Percentiles rank a stretch among this genome's conserved stretches.
Evolutionary conservation across 2,113 vertebrate species (phyloP).

Genomic region (Chionomys nivalis): DNA sequence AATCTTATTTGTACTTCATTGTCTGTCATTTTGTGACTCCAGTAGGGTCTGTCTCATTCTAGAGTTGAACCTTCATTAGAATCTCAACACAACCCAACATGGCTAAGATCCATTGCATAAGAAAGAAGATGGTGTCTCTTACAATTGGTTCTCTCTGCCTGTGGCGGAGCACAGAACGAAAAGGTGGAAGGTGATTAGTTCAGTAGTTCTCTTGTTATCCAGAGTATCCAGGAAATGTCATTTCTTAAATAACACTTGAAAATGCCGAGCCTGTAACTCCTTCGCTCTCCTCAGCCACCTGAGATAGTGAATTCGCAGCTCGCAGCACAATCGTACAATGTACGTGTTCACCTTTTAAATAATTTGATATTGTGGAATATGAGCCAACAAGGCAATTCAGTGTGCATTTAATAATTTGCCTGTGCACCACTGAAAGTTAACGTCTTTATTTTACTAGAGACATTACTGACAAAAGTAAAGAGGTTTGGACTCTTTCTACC

Average conservation of each 20-base stretch:
- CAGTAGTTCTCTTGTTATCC: not conserved
- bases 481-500: constrained; percentile 41
- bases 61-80: not conserved
- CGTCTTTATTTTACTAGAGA: constrained; percentile 1
- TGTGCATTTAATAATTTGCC: constrained; percentile 17
- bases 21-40: not conserved
- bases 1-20: not conserved
- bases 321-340: not conserved
- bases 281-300: not conserved
- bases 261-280: not conserved
- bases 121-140: not conserved
- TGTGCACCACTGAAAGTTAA: not conserved
- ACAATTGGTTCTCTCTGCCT: not conserved
- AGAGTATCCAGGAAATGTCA: not conserved
- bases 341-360: constrained; percentile 1
- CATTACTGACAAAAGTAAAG: constrained; percentile 34
- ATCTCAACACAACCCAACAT: not conserved
- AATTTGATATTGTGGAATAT: constrained; percentile 38
- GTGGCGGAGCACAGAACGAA: not conserved
- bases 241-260: not conserved
- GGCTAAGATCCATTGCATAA: not conserved
- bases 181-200: constrained; percentile 24
- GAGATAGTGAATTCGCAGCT: not conserved
- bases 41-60: not conserved
- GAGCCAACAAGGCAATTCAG: not conserved